A percentile compares a stretch with the other conserved stretches of the same genome.
Evolutionary conservation across 2,113 vertebrate species (phyloP).

Genomic region (Rhinolophus sinicus): DNA sequence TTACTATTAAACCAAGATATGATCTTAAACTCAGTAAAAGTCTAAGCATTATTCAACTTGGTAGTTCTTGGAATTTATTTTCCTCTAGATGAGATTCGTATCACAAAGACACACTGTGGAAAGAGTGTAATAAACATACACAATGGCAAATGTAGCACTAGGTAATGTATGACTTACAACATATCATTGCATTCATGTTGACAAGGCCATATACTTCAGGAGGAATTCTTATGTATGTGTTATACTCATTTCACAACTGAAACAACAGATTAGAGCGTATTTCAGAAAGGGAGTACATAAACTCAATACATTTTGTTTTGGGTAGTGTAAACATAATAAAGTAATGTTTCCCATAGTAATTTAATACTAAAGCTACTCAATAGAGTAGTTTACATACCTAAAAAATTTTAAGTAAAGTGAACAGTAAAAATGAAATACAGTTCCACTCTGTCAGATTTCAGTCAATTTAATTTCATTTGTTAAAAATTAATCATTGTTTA

Average conservation of each 20-base stretch:
- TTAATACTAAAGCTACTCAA: slow-evolving; percentile 5
- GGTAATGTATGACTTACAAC: not conserved
- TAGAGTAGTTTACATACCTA: not conserved
- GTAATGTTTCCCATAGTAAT: not conserved
- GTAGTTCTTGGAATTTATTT: not conserved
- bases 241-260: not conserved
- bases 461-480: not conserved
- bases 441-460: not conserved
- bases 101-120: not conserved
- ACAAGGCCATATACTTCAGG: not conserved
- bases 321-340: not conserved
- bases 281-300: not conserved
- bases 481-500: not conserved
- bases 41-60: slow-evolving; percentile 17
- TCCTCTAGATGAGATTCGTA: slow-evolving; percentile 21
- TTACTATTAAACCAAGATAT: not conserved
- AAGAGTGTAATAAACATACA: not conserved
- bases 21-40: not conserved
- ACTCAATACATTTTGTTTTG: not conserved
- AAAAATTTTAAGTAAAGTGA: not conserved
- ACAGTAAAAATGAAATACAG: not conserved
- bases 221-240: not conserved
- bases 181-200: not conserved
- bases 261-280: not conserved
- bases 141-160: not conserved